Evolutionary conservation across 2,113 vertebrate genomes (phyloP).

Genomic region (Prunella fulvescens): DNA sequence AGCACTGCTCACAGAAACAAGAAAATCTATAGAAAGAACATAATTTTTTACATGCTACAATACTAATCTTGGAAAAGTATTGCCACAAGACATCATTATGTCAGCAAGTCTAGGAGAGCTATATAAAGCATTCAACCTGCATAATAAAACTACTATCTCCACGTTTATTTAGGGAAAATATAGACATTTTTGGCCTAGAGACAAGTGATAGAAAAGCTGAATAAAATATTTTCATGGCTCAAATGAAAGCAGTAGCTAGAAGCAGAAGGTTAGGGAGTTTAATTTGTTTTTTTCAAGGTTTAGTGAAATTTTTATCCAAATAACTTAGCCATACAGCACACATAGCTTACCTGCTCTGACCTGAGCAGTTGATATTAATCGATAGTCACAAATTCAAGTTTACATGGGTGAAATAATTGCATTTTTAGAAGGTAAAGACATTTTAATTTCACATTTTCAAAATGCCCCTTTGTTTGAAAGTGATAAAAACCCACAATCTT

Average conservation of each 20-base stretch:
- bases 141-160: neutral
- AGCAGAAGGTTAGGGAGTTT: neutral
- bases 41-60: neutral
- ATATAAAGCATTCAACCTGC: neutral
- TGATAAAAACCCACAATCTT: neutral
- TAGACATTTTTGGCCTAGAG: neutral
- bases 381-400: neutral
- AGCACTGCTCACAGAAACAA: neutral
- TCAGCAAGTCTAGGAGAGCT: neutral
- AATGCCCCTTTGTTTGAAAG: neutral
- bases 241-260: neutral
- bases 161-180: neutral
- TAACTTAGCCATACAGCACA: neutral
- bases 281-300: neutral
- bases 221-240: neutral
- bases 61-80: neutral
- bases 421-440: neutral
- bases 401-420: neutral
- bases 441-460: neutral
- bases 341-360: neutral
- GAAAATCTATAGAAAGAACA: neutral
- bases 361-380: neutral
- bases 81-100: slow-evolving; percentile 11
- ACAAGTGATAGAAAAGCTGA: neutral
- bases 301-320: neutral